These are phyloP conservation scores for Acanthurus tractus DNA, from an alignment of 2,797 vertebrate species.

Conservation along the genomic window DNA sequence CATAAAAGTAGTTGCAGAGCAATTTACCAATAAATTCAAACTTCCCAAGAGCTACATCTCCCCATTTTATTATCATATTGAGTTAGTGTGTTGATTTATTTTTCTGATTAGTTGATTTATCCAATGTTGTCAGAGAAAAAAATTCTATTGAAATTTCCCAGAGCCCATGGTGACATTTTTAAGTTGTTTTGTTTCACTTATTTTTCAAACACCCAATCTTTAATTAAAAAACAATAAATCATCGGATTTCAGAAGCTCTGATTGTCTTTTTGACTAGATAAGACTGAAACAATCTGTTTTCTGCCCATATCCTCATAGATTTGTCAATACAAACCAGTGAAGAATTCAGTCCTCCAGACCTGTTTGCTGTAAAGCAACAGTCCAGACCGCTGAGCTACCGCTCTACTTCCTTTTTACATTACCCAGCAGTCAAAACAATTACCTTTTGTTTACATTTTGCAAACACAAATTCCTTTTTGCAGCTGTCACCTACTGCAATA, in stretches of 20 bases:
- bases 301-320: background rate
- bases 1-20: background rate
- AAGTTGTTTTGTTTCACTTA: background rate
- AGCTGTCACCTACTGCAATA: slow-evolving; percentile 43
- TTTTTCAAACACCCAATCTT: background rate
- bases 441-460: background rate
- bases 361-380: background rate
- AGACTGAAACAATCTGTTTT: background rate
- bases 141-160: background rate
- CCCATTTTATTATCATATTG: too few species aligned
- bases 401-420: background rate
- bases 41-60: too few species aligned
- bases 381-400: background rate
- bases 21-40: background rate
- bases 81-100: too few species aligned
- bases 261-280: background rate
- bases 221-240: background rate
- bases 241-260: background rate
- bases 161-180: background rate
- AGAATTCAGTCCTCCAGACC: background rate
- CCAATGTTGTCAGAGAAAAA: background rate
- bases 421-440: slow-evolving; percentile 8
- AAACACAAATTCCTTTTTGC: slow-evolving; percentile 16
- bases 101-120: too few species aligned
- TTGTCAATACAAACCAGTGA: background rate